These are phyloP conservation scores for Acanthosepion pharaonis DNA, from an alignment of 2,888 invertebrate genomes.

Conservation along the genomic window DNA sequence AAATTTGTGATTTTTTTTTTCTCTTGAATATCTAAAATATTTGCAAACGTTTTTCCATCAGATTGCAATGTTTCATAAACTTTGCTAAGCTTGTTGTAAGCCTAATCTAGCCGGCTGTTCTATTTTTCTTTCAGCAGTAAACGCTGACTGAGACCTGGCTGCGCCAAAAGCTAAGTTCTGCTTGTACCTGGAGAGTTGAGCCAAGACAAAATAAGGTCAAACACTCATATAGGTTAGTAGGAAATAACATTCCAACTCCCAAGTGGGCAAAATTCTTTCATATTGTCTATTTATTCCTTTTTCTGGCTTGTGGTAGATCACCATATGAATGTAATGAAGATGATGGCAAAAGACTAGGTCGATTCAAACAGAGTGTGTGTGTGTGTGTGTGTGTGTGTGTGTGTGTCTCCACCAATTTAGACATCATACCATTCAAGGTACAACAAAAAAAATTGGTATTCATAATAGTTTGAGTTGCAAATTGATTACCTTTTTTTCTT, in stretches of 20 bases:
- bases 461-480: no score
- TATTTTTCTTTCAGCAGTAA: background rate
- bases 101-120: background rate
- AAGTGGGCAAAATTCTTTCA: background rate
- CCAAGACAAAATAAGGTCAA: background rate
- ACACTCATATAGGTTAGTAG: background rate
- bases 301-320: background rate
- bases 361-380: no score
- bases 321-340: background rate
- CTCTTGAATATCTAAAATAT: background rate
- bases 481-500: no score
- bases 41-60: background rate
- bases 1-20: background rate
- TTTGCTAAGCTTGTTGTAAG: background rate
- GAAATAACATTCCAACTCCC: background rate
- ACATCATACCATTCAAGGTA: background rate
- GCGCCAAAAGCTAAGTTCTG: background rate
- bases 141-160: background rate
- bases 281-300: background rate
- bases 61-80: constrained; percentile 2
- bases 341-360: background rate
- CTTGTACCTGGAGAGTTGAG: background rate
- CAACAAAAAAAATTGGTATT: no score
- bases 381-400: no score
- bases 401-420: no score